Evolutionary conservation across 2,888 invertebrate genomes (phyloP).

Genomic region (Aphodius granarius): DNA sequence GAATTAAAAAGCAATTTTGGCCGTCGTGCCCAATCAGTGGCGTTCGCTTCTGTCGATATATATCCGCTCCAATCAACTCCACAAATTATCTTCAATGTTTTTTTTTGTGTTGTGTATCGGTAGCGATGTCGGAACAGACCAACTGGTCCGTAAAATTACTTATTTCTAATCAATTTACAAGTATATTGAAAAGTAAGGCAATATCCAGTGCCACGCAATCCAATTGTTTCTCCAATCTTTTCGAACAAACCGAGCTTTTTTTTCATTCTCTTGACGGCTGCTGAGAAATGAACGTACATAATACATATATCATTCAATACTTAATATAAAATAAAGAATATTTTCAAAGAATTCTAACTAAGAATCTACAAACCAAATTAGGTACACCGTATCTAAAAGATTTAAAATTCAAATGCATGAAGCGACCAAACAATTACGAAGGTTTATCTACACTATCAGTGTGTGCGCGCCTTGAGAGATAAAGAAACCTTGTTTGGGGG

Average conservation of each 20-base stretch:
- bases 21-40: background rate
- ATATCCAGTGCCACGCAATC: slow-evolving; percentile 24
- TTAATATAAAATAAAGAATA: too few species aligned
- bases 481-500: background rate
- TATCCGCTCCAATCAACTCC: slow-evolving; percentile 20
- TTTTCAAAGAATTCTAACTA: too few species aligned
- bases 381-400: too few species aligned
- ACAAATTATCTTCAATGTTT: slow-evolving; percentile 25
- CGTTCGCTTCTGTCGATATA: slow-evolving; percentile 14
- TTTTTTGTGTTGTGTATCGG: slow-evolving; percentile 16
- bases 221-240: slow-evolving; percentile 19
- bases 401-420: too few species aligned
- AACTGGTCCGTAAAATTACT: slow-evolving; percentile 46
- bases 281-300: background rate
- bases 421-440: background rate
- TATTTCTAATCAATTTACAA: slow-evolving; percentile 45
- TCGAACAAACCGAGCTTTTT: background rate
- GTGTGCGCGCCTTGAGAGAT: background rate
- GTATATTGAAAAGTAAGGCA: slow-evolving; percentile 29
- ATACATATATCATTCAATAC: too few species aligned
- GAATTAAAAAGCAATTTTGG: slow-evolving; percentile 22
- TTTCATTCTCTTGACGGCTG: background rate
- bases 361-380: too few species aligned
- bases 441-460: background rate
- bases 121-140: slow-evolving; percentile 29